Conservation (phyloP, 2,888 invertebrate species). For the Dynastes maya region DNA sequence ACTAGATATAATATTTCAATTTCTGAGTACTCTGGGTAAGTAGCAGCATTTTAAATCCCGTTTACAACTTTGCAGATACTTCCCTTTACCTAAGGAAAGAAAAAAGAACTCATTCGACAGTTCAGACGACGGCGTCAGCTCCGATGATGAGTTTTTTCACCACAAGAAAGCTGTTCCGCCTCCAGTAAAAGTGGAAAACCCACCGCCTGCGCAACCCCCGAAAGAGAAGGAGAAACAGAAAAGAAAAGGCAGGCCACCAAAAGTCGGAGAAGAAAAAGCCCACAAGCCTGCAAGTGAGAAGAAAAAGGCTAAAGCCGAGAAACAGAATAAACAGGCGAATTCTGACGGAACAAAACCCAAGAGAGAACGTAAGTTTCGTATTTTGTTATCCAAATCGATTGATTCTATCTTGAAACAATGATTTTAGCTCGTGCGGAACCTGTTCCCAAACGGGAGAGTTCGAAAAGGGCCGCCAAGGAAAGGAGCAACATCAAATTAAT, state of each 20-base stretch:
- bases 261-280: slow-evolving; percentile 65
- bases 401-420: not conserved
- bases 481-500: slow-evolving; percentile 72
- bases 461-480: slow-evolving; percentile 80
- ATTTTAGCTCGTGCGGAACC: slow-evolving; percentile 28
- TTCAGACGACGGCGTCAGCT: slow-evolving; percentile 78
- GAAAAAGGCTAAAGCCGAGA: slow-evolving; percentile 58
- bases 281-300: slow-evolving; percentile 63
- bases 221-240: slow-evolving; percentile 54
- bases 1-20: no score
- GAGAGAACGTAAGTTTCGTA: slow-evolving; percentile 21
- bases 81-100: slow-evolving; percentile 81
- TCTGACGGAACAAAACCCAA: not conserved
- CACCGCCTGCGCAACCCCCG: slow-evolving; percentile 52
- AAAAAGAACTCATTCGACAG: slow-evolving; percentile 80
- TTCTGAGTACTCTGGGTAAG: no score
- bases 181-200: slow-evolving; percentile 58
- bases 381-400: not conserved
- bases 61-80: slow-evolving; percentile 69
- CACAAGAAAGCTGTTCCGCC: slow-evolving; percentile 67
- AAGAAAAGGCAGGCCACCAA: slow-evolving; percentile 70
- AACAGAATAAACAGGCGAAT: slow-evolving; percentile 1
- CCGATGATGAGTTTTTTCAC: slow-evolving; percentile 73
- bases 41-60: no score
- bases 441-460: slow-evolving; percentile 75